Base-by-base conservation (phyloP, 2,113 vertebrate species). In the Scopus umbretta region DNA sequence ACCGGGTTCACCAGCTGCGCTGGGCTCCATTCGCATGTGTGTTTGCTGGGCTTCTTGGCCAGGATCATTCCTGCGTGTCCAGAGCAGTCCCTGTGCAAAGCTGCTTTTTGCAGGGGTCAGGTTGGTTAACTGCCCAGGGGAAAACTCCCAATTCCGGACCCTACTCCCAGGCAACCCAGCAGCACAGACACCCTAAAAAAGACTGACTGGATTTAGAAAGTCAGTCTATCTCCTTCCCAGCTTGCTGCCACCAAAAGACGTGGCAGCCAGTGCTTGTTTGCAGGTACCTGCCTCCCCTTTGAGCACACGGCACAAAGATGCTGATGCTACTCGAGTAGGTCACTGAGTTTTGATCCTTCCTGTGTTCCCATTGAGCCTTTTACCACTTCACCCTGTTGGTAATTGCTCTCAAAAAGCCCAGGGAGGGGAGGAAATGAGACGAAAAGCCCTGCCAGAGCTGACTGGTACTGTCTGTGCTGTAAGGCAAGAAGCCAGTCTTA, bases 11-110 rank as follows among this genome's bases (percentile, higher is more conserved):
- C 50, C 50, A 52, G 21, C 32, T 30, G 20, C 3, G 0, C 34
- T 11, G 43, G 20, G 50, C 65, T 50, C 52, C 3, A 0, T 7
- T 42, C 7, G 1, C 30, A 11, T 1, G 0, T 2, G 0, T 12
- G 23, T 66, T 40, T 66, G 40, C 63, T 23, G 49, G 15, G 17
- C 16, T 18, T 59, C 38, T 63, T 7, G 0, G 58, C 58, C 0
- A 0, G 13, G 9, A 43, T 32, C 18, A 1, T 29, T 72, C 40
- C 58, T 25, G 17, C 0, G 1, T 21, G 11, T 63, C n/a, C 34
- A 19, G 49, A 70, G 73, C 40, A 76, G 42, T 4, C 47, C 36
- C 50, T 61, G 50, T 7, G 20, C 49, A 67, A 45, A 63, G 38
- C 12, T n/a, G 42, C 26, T 25, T 58, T 80, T 47, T 19, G 62